phyloP scores from a whole-genome alignment of 2,113 vertebrate species.

The Aphyosemion australe region DNA sequence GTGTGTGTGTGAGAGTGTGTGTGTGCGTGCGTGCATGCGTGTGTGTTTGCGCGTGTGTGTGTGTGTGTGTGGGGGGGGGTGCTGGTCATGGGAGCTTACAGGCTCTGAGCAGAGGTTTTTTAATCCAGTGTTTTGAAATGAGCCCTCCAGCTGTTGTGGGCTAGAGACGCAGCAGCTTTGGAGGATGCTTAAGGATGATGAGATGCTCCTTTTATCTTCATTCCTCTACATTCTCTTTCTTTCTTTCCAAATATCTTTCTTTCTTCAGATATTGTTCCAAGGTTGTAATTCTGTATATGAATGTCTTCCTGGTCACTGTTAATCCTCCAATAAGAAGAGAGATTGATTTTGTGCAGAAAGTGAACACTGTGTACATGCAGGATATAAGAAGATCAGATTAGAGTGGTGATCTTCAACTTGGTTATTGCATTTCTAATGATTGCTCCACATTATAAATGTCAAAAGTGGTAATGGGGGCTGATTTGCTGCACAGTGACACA shows the following conservation, averaged over 20 bases:
- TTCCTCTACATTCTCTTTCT: conserved; percentile 24
- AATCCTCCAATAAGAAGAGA: conserved; percentile 46
- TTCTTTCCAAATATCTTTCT: not conserved
- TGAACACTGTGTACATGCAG: conserved; percentile 39
- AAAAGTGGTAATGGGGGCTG: conserved; percentile 14
- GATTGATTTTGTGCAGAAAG: conserved; percentile 48
- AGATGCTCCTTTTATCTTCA: conserved; percentile 57
- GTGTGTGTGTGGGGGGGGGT: too few relatives aligned
- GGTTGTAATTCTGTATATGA: conserved; percentile 17
- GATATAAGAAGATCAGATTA: conserved; percentile 54
- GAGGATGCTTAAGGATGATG: conserved; percentile 52
- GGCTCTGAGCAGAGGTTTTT: conserved; percentile 53
- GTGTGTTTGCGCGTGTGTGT: too few relatives aligned
- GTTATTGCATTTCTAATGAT: conserved; percentile 26
- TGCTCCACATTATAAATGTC: conserved; percentile 11
- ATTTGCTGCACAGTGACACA: conserved; percentile 17
- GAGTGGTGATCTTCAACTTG: conserved; percentile 20
- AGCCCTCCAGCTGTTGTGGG: conserved; percentile 71
- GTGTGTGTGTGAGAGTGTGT: not conserved
- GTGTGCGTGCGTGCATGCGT: not conserved
- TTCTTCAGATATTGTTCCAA: conserved; percentile 61
- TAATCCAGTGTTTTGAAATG: conserved; percentile 72
- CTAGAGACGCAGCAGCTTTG: conserved; percentile 58
- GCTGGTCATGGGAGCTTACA: conserved; percentile 56
- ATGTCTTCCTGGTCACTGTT: conserved; percentile 10